phyloP scores from a whole-genome alignment of 2,888 invertebrate species.

The Agonopterix heracliana region DNA sequence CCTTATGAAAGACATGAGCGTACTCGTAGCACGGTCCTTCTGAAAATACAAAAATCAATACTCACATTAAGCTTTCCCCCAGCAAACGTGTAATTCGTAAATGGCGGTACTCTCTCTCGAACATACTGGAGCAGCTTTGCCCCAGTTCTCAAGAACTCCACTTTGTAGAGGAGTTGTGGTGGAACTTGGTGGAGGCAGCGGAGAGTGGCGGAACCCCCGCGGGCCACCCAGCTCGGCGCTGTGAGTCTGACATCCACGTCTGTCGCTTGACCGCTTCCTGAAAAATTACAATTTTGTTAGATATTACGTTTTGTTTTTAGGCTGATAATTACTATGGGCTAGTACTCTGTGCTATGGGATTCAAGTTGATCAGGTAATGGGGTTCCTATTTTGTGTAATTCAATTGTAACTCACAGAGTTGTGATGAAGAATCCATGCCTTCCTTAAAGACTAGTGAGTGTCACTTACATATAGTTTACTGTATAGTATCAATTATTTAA shows the following conservation, averaged over 20 bases:
- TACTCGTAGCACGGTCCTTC: too few relatives aligned
- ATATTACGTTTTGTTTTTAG: neutral
- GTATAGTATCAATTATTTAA: too few relatives aligned
- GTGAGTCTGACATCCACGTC: constrained; percentile 80
- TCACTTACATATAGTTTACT: too few relatives aligned
- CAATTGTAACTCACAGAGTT: too few relatives aligned
- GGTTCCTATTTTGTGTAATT: too few relatives aligned
- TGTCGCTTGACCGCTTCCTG: constrained; percentile 61
- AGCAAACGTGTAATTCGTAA: constrained; percentile 77
- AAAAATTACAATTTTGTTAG: neutral
- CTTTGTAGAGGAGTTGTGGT: constrained; percentile 85
- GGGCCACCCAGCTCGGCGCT: constrained; percentile 84
- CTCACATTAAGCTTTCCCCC: constrained; percentile 87
- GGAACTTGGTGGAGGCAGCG: constrained; percentile 86
- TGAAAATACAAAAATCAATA: constrained; percentile 18
- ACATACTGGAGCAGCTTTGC: constrained; percentile 87
- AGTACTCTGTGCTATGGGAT: too few relatives aligned
- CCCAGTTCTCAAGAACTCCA: constrained; percentile 73
- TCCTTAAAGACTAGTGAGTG: too few relatives aligned
- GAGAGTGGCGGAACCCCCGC: constrained; percentile 82
- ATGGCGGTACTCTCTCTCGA: constrained; percentile 84
- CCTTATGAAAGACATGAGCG: too few relatives aligned
- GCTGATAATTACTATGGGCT: too few relatives aligned
- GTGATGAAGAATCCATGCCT: too few relatives aligned
- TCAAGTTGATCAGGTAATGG: too few relatives aligned